Percentiles rank a stretch among this genome's conserved stretches.
Conservation (phyloP, 2,888 invertebrate species). For the Geophilus truncorum region DNA sequence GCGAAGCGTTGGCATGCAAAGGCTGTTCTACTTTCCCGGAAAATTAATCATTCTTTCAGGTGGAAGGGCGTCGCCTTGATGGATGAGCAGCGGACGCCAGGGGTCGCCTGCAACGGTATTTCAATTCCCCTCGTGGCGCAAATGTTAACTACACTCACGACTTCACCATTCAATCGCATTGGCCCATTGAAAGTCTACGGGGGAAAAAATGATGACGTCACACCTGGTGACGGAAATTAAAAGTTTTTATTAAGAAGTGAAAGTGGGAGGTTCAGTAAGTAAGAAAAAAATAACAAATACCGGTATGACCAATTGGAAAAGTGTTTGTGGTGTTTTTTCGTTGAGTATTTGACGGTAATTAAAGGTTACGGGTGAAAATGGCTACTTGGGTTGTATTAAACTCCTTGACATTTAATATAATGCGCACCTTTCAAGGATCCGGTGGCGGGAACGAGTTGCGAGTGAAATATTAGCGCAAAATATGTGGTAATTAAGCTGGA, state of each 20-base stretch:
- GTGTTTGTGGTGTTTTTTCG: neutral
- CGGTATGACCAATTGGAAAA: neutral
- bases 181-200: too few species aligned
- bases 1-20: neutral
- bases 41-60: slow-evolving; percentile 12
- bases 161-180: neutral
- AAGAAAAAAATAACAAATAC: neutral
- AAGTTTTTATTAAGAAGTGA: neutral
- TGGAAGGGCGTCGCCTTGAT: neutral
- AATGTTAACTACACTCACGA: neutral
- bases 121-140: neutral
- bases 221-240: neutral
- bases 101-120: slow-evolving; percentile 12
- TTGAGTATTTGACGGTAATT: neutral
- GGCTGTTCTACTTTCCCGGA: neutral
- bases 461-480: slow-evolving; percentile 7
- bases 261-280: neutral
- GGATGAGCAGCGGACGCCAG: neutral
- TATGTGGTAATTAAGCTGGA: neutral
- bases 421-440: neutral
- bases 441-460: neutral
- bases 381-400: neutral
- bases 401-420: neutral
- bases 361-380: neutral
- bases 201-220: neutral